A percentile compares a stretch with the other conserved stretches of the same genome.
Evolutionary conservation across 2,888 invertebrate genomes (phyloP).

Genomic region (Anarsia innoxiella): DNA sequence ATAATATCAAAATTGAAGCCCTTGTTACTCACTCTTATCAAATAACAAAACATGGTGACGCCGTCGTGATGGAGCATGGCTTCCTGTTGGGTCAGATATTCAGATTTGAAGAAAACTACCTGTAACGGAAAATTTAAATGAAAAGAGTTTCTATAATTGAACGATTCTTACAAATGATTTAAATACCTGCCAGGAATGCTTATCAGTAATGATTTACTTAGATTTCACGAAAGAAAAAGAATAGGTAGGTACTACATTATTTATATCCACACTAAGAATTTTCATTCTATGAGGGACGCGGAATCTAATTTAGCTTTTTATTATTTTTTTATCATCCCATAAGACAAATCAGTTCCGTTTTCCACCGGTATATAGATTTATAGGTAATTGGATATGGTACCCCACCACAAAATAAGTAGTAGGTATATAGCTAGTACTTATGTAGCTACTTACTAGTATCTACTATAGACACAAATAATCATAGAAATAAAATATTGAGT

Average conservation of each 20-base stretch:
- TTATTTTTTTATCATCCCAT: neutral
- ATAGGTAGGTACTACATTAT: neutral
- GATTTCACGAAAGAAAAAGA: too few species aligned
- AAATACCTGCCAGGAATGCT: neutral
- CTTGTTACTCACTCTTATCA: slow-evolving; percentile 64
- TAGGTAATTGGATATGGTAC: too few species aligned
- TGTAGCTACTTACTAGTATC: neutral
- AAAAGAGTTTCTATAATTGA: too few species aligned
- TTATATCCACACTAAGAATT: neutral
- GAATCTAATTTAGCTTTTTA: neutral
- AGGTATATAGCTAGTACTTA: neutral
- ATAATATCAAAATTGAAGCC: too few species aligned
- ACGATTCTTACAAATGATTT: neutral
- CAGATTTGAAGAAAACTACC: slow-evolving; percentile 72
- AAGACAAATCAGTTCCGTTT: neutral
- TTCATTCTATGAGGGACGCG: too few species aligned
- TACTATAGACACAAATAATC: neutral
- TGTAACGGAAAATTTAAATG: slow-evolving; percentile 21
- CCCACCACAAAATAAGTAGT: too few species aligned
- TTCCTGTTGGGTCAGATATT: slow-evolving; percentile 76
- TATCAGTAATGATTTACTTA: neutral
- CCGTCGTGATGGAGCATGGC: slow-evolving; percentile 77
- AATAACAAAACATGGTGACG: slow-evolving; percentile 74
- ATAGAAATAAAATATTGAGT: too few species aligned
- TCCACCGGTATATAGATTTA: neutral